Percentiles rank a stretch among this genome's conserved stretches.
phyloP scores from a whole-genome alignment of 2,113 vertebrate species.

The Lampris megalopsis region DNA sequence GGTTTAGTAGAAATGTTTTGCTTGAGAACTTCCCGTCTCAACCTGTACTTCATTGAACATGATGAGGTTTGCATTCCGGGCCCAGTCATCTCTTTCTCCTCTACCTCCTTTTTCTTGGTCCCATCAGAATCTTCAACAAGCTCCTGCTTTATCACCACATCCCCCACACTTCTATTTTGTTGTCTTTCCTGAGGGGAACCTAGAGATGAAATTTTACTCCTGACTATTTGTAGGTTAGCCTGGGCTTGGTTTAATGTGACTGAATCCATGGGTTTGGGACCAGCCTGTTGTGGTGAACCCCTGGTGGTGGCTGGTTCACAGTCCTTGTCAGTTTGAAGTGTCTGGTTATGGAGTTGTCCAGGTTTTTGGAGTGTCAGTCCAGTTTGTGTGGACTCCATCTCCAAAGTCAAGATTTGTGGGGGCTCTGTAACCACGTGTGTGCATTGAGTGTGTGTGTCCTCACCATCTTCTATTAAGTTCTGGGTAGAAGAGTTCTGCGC shows the following conservation, averaged over 20 bases:
- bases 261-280: slow-evolving; percentile 9
- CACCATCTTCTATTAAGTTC: slow-evolving; percentile 44
- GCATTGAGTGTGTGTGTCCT: slow-evolving; percentile 17
- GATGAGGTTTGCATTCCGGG: slow-evolving; percentile 31
- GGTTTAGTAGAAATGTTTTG: slow-evolving; percentile 50
- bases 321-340: slow-evolving; percentile 24
- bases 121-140: slow-evolving; percentile 60
- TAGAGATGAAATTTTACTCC: slow-evolving; percentile 41
- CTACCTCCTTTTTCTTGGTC: slow-evolving; percentile 42
- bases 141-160: slow-evolving; percentile 76
- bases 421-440: slow-evolving; percentile 12
- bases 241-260: slow-evolving; percentile 28
- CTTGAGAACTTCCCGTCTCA: slow-evolving; percentile 40
- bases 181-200: slow-evolving; percentile 30
- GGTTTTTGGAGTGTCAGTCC: slow-evolving; percentile 24
- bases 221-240: slow-evolving; percentile 9
- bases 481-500: slow-evolving; percentile 31
- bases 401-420: slow-evolving; percentile 5
- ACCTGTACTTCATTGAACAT: slow-evolving; percentile 37
- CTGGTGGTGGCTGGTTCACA: slow-evolving; percentile 31
- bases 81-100: slow-evolving; percentile 19
- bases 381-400: slow-evolving; percentile 34
- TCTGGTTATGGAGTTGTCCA: slow-evolving; percentile 37
- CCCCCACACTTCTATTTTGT: slow-evolving; percentile 26
- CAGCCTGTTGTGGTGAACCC: slow-evolving; percentile 14